These are phyloP conservation scores for Pelusios castaneus DNA, from an alignment of 2,113 vertebrate species.

Conservation along the genomic window DNA sequence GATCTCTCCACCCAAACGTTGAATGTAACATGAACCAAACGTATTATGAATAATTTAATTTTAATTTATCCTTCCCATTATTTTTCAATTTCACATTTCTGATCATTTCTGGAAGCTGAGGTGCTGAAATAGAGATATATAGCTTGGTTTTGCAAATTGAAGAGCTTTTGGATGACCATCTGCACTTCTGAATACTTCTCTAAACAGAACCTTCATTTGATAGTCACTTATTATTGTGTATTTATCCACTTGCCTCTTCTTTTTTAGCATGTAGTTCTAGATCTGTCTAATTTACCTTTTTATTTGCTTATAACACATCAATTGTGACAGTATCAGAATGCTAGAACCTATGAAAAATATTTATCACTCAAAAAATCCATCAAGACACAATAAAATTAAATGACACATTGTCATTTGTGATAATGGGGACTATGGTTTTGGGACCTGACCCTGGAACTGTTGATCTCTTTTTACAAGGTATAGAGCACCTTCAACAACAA, in stretches of 20 bases:
- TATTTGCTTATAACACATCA: neutral
- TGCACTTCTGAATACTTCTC: neutral
- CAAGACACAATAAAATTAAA: neutral
- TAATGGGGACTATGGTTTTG: neutral
- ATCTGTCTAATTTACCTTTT: neutral
- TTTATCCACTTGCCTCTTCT: neutral
- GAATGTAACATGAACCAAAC: neutral
- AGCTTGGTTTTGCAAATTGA: neutral
- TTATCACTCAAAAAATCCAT: neutral
- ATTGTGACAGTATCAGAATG: neutral
- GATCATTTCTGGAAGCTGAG: neutral
- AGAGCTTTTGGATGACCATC: neutral
- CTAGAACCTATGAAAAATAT: neutral
- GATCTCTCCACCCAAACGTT: neutral
- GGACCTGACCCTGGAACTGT: neutral
- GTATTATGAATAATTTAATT: neutral
- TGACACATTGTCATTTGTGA: neutral
- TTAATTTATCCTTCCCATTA: neutral
- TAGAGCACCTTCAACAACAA: neutral
- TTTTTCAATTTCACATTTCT: neutral
- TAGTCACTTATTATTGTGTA: neutral
- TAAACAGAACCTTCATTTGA: neutral
- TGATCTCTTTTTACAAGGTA: neutral
- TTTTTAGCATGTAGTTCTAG: neutral
- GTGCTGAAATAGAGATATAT: fast-evolving